Evolutionary conservation across 2,797 vertebrate species (phyloP).

Genomic region (Falco rusticolus): DNA sequence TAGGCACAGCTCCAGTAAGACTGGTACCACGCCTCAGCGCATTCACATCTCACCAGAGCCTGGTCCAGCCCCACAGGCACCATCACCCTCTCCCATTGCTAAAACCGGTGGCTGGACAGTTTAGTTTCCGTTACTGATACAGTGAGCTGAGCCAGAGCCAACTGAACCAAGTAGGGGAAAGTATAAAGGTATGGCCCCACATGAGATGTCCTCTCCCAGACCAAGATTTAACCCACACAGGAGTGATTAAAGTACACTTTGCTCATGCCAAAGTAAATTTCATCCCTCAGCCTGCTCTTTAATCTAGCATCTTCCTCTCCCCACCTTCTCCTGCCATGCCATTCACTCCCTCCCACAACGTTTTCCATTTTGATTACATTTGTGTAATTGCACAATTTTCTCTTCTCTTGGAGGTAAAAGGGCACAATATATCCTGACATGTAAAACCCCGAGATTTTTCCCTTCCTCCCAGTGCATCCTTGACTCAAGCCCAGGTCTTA

Average conservation of each 20-base stretch:
- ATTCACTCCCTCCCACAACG: not conserved
- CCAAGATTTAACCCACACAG: not conserved
- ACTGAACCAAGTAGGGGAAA: not conserved
- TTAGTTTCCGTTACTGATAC: not conserved
- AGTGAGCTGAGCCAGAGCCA: not conserved
- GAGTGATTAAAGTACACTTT: not conserved
- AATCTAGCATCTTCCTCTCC: not conserved
- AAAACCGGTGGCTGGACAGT: not conserved
- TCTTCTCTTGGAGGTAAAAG: not conserved
- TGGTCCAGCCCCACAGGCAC: not conserved
- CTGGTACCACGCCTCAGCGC: not conserved
- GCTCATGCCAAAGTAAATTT: not conserved
- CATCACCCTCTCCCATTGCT: too few species aligned
- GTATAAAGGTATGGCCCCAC: fast-evolving
- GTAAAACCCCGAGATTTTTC: not conserved
- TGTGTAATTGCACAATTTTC: not conserved
- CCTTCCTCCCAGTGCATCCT: not conserved
- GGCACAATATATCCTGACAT: not conserved
- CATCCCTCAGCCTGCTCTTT: not conserved
- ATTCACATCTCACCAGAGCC: not conserved
- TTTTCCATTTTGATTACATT: not conserved
- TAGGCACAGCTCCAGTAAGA: not conserved
- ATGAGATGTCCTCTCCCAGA: not conserved
- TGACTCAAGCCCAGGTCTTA: not conserved
- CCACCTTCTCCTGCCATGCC: not conserved